Conservation (phyloP, 2,797 vertebrate species). For the Eospalax fontanierii region DNA sequence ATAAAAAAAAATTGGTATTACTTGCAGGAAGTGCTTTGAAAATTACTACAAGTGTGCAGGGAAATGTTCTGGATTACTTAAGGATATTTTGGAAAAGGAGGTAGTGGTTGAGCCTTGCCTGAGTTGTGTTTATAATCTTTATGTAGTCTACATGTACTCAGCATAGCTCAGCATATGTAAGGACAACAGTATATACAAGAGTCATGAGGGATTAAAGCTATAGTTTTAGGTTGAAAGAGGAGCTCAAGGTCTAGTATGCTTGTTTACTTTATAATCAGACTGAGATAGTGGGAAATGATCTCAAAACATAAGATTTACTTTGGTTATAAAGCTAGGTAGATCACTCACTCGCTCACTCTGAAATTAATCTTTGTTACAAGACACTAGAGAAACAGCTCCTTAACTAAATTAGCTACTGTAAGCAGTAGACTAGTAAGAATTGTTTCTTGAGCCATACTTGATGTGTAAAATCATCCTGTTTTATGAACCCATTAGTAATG, state of each 20-base stretch:
- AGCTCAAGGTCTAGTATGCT: no score
- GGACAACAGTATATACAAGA: no score
- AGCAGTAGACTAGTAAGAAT: not conserved
- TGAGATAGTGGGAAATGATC: no score
- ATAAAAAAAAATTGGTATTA: not conserved
- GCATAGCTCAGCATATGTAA: not conserved
- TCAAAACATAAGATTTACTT: no score
- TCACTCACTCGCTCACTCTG: not conserved
- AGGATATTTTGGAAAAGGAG: not conserved
- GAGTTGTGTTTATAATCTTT: not conserved
- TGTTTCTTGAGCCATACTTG: not conserved
- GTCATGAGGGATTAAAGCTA: no score
- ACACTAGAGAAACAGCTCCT: not conserved
- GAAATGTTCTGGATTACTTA: not conserved
- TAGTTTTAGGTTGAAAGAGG: no score
- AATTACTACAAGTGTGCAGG: not conserved
- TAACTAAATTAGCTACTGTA: not conserved
- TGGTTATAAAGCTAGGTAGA: no score
- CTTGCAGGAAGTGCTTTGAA: not conserved
- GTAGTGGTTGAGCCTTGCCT: not conserved
- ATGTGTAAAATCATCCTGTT: not conserved
- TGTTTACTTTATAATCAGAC: no score
- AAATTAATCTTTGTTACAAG: not conserved
- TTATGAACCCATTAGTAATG: not conserved
- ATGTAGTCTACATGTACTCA: not conserved